Percentiles rank a stretch among this genome's conserved stretches.
These are phyloP conservation scores for Mus spicilegus DNA, from an alignment of 2,113 vertebrate genomes.

Conservation along the genomic window DNA sequence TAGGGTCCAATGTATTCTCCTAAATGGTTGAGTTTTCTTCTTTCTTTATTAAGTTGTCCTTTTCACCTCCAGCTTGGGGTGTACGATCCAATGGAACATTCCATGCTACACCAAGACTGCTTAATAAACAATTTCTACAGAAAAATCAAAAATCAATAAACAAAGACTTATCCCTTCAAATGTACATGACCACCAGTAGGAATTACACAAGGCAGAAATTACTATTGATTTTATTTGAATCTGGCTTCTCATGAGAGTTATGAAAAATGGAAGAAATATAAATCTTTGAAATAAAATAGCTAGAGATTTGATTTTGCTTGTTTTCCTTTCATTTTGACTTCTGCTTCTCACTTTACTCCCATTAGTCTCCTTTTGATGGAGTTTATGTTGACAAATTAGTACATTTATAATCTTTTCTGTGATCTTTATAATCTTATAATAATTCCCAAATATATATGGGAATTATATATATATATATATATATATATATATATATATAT, in stretches of 20 bases:
- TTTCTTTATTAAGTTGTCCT: rapidly evolving
- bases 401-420: neutral
- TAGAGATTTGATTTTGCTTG: neutral
- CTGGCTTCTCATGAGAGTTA: neutral
- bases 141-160: neutral
- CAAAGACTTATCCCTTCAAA: neutral
- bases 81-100: neutral
- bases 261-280: conserved; percentile 19
- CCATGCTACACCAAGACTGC: neutral
- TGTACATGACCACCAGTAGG: neutral
- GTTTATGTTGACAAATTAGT: neutral
- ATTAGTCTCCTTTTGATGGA: neutral
- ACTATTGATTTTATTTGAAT: conserved; percentile 31
- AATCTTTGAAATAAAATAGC: neutral
- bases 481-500: neutral
- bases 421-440: neutral
- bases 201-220: neutral
- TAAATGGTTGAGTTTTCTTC: neutral
- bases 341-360: neutral
- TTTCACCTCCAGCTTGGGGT: neutral
- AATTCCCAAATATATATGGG: no score
- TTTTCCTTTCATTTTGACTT: conserved; percentile 10
- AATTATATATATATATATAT: neutral
- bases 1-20: neutral
- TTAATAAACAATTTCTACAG: neutral